Percentiles rank a stretch among this genome's conserved stretches.
Evolutionary conservation across 2,888 invertebrate genomes (phyloP).

Genomic region (Scaptomyza polygonia): DNA sequence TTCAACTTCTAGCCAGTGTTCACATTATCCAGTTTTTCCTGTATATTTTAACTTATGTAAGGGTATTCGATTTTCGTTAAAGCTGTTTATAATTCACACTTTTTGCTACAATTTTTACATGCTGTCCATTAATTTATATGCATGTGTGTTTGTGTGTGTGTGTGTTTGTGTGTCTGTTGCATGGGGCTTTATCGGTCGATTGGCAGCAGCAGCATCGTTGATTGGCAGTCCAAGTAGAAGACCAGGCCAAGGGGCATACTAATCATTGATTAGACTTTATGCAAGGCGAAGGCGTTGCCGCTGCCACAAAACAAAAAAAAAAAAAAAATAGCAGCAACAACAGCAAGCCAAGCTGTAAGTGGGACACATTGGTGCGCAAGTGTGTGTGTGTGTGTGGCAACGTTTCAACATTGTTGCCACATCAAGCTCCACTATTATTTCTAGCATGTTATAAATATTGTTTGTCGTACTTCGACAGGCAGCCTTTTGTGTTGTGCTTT

Average conservation of each 20-base stretch:
- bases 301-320: no score
- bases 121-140: constrained; percentile 40
- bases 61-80: constrained; percentile 17
- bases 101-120: constrained; percentile 20
- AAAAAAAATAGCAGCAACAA: constrained; percentile 11
- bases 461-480: constrained; percentile 44
- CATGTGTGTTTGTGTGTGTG: constrained; percentile 10
- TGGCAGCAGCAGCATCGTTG: constrained; percentile 54
- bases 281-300: constrained; percentile 55
- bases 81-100: background rate
- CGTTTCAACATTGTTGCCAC: constrained; percentile 45
- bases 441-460: constrained; percentile 66
- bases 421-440: constrained; percentile 62
- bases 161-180: constrained; percentile 37
- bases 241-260: constrained; percentile 52
- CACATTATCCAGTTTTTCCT: no score
- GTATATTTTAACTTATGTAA: no score
- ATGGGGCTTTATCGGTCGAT: constrained; percentile 27
- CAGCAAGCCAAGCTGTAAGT: constrained; percentile 30
- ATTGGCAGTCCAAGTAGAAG: constrained; percentile 48
- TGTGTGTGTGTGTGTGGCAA: constrained; percentile 26
- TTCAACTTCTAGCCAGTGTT: no score
- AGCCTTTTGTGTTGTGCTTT: background rate
- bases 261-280: constrained; percentile 67
- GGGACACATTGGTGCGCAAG: constrained; percentile 27